Evolutionary conservation across 2,888 invertebrate species (phyloP).

Genomic region (Polia nebulosa): DNA sequence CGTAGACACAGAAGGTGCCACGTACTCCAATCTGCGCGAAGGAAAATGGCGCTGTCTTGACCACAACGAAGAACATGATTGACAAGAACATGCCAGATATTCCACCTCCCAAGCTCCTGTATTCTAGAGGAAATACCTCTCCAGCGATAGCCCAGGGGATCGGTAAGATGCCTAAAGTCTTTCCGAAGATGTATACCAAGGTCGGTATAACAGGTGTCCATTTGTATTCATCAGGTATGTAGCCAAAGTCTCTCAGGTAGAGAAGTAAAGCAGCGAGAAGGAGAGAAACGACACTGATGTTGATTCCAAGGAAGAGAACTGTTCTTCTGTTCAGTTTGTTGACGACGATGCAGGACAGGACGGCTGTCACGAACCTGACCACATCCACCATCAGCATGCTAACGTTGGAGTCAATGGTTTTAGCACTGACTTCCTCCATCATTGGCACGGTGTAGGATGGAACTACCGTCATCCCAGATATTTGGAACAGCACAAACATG

Average conservation of each 20-base stretch:
- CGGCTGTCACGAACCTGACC: conserved; percentile 91
- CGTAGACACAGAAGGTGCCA: conserved; percentile 92
- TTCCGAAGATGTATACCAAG: conserved; percentile 90
- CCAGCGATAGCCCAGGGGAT: conserved; percentile 94
- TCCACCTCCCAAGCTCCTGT: conserved; percentile 92
- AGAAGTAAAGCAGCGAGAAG: conserved; percentile 86
- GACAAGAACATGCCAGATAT: conserved; percentile 92
- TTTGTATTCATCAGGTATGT: conserved; percentile 78
- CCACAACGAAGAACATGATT: conserved; percentile 92
- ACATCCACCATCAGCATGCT: conserved; percentile 93
- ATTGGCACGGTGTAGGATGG: conserved; percentile 93
- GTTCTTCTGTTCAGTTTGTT: conserved; percentile 91
- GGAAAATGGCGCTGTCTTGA: conserved; percentile 92
- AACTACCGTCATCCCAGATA: conserved; percentile 93
- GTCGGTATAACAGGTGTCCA: conserved; percentile 89
- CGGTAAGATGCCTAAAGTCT: conserved; percentile 91
- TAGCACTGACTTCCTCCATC: conserved; percentile 91
- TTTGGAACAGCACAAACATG: conserved; percentile 93
- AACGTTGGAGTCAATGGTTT: conserved; percentile 91
- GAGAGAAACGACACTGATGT: conserved; percentile 91
- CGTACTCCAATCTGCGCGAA: conserved; percentile 89
- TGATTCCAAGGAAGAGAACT: conserved; percentile 91
- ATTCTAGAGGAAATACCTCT: conserved; percentile 92
- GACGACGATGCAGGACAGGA: conserved; percentile 91
- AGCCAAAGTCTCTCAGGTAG: conserved; percentile 81